These are phyloP conservation scores for Zeugodacus cucurbitae DNA, from an alignment of 1,140 invertebrate genomes.

Conservation along the genomic window DNA sequence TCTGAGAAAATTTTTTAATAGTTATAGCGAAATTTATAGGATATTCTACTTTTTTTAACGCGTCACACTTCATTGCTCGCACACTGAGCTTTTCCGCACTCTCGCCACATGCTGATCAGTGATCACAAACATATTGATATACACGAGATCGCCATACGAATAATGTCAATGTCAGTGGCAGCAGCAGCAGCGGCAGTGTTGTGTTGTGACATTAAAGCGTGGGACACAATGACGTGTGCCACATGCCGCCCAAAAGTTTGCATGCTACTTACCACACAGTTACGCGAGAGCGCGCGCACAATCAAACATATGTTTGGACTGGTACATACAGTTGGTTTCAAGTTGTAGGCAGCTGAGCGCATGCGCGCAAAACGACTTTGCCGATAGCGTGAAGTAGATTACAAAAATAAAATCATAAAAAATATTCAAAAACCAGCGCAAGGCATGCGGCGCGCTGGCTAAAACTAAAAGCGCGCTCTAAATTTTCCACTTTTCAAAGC, in stretches of 20 bases:
- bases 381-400: background rate
- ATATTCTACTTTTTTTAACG: too few relatives aligned
- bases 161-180: slow-evolving; percentile 38
- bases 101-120: background rate
- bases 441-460: background rate
- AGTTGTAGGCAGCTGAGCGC: slow-evolving; percentile 18
- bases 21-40: background rate
- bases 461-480: background rate
- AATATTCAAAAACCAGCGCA: background rate
- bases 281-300: too few relatives aligned
- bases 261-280: background rate
- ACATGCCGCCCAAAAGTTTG: slow-evolving; percentile 34
- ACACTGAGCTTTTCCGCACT: slow-evolving; percentile 24
- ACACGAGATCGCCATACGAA: background rate
- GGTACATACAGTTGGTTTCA: background rate
- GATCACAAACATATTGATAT: background rate
- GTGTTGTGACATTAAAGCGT: background rate
- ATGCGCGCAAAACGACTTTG: slow-evolving; percentile 26
- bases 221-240: slow-evolving; percentile 36
- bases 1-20: background rate
- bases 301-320: background rate
- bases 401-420: background rate
- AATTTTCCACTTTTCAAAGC: background rate
- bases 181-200: background rate
- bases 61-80: background rate